Percentiles rank a stretch among this genome's conserved stretches.
Evolutionary conservation across 2,888 invertebrate species (phyloP).

Genomic region (Capitulum mitella): DNA sequence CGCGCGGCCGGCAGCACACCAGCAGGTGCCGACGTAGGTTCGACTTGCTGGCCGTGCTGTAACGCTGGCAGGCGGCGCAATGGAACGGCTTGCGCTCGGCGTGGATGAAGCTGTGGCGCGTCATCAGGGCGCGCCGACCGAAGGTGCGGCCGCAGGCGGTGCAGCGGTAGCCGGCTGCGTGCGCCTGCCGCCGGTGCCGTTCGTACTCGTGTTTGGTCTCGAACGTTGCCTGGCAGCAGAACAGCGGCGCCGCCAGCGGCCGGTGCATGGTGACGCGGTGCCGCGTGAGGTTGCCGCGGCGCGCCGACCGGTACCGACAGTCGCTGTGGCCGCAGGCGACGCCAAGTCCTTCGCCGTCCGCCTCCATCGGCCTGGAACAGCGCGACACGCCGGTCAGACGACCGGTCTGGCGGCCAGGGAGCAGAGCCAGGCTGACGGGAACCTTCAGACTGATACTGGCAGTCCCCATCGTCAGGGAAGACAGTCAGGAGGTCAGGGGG

Average conservation of each 20-base stretch:
- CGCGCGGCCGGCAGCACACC: background rate
- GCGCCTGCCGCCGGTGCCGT: background rate
- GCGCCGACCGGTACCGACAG: background rate
- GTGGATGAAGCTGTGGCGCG: slow-evolving; percentile 21
- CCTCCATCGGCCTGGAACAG: no score
- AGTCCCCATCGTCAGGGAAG: no score
- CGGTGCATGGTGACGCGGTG: slow-evolving; percentile 8
- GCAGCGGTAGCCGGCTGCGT: slow-evolving; percentile 15
- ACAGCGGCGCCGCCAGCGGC: background rate
- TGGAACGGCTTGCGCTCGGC: background rate
- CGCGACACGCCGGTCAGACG: no score
- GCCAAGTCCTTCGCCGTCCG: no score
- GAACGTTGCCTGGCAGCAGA: background rate
- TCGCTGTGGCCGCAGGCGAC: background rate
- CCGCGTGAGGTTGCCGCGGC: slow-evolving; percentile 10
- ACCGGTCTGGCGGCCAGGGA: no score
- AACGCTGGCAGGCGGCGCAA: background rate
- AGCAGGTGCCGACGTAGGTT: background rate
- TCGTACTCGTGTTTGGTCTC: slow-evolving; percentile 11
- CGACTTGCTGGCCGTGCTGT: slow-evolving; percentile 10
- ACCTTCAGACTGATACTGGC: no score
- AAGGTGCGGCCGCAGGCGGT: background rate
- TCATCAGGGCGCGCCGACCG: background rate
- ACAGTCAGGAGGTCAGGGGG: no score
- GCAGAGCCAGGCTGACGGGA: no score